Evolutionary conservation across 2,888 invertebrate species (phyloP).

Genomic region (Acanthopleura granulata): DNA sequence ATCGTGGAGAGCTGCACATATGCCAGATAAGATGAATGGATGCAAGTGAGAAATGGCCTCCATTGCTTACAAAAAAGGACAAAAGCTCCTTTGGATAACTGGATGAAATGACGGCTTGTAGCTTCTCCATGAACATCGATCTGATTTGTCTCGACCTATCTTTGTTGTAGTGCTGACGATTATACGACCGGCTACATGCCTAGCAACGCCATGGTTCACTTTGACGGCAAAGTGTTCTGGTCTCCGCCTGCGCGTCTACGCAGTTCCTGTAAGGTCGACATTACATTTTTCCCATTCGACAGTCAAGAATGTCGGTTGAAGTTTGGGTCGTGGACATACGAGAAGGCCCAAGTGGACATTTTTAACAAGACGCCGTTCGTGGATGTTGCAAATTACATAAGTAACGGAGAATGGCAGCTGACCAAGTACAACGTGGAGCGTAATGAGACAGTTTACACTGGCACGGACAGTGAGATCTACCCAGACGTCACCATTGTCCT

Average conservation of each 20-base stretch:
- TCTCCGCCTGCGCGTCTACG: slow-evolving; percentile 73
- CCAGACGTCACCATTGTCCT: slow-evolving; percentile 71
- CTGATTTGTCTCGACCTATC: background rate
- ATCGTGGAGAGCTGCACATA: too few relatives aligned
- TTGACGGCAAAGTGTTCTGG: slow-evolving; percentile 74
- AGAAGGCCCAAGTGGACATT: slow-evolving; percentile 65
- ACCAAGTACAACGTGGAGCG: slow-evolving; percentile 49
- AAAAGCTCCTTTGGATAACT: too few relatives aligned
- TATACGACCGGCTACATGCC: slow-evolving; percentile 74
- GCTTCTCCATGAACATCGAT: too few relatives aligned
- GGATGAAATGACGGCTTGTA: too few relatives aligned
- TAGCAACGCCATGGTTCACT: slow-evolving; percentile 72
- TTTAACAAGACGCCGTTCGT: slow-evolving; percentile 63
- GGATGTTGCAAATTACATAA: slow-evolving; percentile 58
- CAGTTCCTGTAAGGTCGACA: slow-evolving; percentile 73
- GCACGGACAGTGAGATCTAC: slow-evolving; percentile 54
- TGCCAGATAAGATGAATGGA: too few relatives aligned
- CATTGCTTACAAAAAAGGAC: too few relatives aligned
- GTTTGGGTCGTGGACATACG: slow-evolving; percentile 68
- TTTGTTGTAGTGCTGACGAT: slow-evolving; percentile 72
- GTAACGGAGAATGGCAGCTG: slow-evolving; percentile 66
- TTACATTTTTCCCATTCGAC: slow-evolving; percentile 68
- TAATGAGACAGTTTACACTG: slow-evolving; percentile 61
- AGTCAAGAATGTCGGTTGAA: slow-evolving; percentile 62
- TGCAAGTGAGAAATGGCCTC: too few relatives aligned